Evolutionary conservation across 2,113 vertebrate species (phyloP).

Genomic region (Perca fluviatilis): DNA sequence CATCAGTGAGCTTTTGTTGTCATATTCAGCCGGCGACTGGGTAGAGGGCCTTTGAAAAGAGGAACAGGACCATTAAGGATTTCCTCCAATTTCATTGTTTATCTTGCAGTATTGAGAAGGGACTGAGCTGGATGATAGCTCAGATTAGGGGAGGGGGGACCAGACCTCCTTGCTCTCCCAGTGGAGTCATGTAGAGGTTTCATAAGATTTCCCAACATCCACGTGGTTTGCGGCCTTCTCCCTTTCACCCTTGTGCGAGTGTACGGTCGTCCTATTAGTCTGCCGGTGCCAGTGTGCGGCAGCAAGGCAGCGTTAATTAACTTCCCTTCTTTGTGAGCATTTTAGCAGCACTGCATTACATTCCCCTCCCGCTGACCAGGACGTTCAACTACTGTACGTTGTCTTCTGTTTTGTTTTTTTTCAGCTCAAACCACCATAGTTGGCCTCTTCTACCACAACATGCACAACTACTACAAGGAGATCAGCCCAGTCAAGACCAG

Average conservation of each 20-base stretch:
- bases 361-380: conserved; percentile 55
- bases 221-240: conserved; percentile 36
- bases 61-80: conserved; percentile 64
- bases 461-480: conserved; percentile 89
- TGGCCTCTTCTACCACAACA: conserved; percentile 92
- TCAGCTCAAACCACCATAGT: conserved; percentile 93
- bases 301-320: conserved; percentile 80
- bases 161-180: conserved; percentile 50
- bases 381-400: conserved; percentile 19
- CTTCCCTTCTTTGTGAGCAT: conserved; percentile 63
- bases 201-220: conserved; percentile 65
- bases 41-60: conserved; percentile 56
- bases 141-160: conserved; percentile 54
- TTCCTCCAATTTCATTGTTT: conserved; percentile 77
- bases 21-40: conserved; percentile 7
- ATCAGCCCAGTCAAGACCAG: conserved; percentile 89
- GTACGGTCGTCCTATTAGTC: conserved; percentile 62
- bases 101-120: conserved; percentile 61
- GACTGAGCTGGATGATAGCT: conserved; percentile 55
- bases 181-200: conserved; percentile 70
- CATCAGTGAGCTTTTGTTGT: conserved; percentile 54
- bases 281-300: conserved; percentile 62
- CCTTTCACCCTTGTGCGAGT: conserved; percentile 75
- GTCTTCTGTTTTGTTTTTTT: conserved; percentile 12
- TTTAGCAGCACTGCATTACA: conserved; percentile 72